These are phyloP conservation scores for Chloropsis cyanopogon DNA, from an alignment of 2,113 vertebrate species.

Conservation along the genomic window DNA sequence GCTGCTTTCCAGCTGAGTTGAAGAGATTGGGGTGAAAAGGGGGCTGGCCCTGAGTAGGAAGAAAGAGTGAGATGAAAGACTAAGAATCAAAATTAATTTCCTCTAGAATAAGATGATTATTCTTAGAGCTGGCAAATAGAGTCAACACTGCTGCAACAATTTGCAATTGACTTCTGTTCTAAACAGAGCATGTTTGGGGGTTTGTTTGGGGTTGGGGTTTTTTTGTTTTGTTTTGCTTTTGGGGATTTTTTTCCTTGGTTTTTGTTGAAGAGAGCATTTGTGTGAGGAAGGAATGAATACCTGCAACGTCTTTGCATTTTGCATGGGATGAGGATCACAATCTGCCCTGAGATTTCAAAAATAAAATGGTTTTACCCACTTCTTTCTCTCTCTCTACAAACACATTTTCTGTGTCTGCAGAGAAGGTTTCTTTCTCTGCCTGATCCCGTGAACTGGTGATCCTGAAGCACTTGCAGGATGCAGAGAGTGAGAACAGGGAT, in stretches of 20 bases:
- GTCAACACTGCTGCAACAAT: background rate
- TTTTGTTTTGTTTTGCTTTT: background rate
- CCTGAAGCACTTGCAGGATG: background rate
- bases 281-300: background rate
- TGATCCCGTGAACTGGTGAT: background rate
- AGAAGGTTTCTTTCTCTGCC: background rate
- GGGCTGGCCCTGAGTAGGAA: background rate
- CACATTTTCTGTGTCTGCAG: background rate
- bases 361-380: background rate
- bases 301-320: background rate
- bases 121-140: background rate
- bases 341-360: background rate
- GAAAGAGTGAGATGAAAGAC: background rate
- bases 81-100: background rate
- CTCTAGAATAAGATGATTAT: background rate
- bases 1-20: background rate
- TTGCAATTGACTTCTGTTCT: background rate
- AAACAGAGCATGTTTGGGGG: accelerated
- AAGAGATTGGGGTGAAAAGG: background rate
- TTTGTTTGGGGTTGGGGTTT: background rate
- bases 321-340: background rate
- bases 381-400: background rate
- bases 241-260: background rate
- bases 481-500: background rate
- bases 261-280: background rate